A percentile compares a stretch with the other conserved stretches of the same genome.
Conservation (phyloP, 2,113 vertebrate species). For the Anthoscopus minutus region DNA sequence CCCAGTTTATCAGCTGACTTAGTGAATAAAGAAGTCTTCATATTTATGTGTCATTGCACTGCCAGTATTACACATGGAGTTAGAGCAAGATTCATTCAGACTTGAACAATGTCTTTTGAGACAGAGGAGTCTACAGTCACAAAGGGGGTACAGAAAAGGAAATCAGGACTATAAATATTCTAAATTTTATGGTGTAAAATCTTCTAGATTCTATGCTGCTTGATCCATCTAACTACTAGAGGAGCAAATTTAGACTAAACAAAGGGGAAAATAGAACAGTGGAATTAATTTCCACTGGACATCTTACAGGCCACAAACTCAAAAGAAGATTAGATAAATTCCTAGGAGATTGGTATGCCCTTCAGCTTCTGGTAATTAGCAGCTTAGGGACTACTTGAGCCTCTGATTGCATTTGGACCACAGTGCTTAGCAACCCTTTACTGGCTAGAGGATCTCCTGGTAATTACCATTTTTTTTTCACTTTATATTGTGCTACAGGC, state of each 20-base stretch:
- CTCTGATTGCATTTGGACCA: neutral
- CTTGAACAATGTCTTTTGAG: neutral
- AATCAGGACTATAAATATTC: neutral
- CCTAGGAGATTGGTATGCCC: neutral
- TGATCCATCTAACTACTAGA: neutral
- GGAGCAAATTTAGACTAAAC: neutral
- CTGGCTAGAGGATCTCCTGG: neutral
- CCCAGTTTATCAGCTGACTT: neutral
- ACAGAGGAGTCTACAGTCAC: neutral
- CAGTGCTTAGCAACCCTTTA: neutral
- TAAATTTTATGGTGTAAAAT: neutral
- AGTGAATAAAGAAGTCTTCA: neutral
- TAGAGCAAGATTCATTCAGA: neutral
- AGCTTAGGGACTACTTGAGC: conserved; percentile 3
- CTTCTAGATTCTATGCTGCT: neutral
- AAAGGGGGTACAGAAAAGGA: neutral
- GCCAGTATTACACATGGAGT: neutral
- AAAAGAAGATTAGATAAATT: conserved; percentile 33
- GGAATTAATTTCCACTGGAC: conserved; percentile 1
- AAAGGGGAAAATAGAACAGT: neutral
- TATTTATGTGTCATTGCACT: neutral
- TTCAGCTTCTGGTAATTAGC: conserved; percentile 21
- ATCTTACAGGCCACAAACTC: neutral
- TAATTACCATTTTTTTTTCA: neutral
- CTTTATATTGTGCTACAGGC: neutral